A percentile compares a stretch with the other conserved stretches of the same genome.
Evolutionary conservation across 2,797 vertebrate species (phyloP).

Genomic region (Coregonus sp.): DNA sequence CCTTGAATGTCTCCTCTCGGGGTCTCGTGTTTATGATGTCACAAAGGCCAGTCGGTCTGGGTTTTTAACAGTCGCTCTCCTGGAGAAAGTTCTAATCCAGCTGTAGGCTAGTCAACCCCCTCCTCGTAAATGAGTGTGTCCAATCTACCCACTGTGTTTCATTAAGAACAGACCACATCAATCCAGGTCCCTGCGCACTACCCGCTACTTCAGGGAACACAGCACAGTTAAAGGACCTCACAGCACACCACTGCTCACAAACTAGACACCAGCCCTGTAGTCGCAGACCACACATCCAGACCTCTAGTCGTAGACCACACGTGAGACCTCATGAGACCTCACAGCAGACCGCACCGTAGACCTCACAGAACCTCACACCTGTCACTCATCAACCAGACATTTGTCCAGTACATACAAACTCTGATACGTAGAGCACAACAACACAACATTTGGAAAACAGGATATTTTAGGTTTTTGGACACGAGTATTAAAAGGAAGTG

Average conservation of each 20-base stretch:
- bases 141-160: slow-evolving; percentile 73
- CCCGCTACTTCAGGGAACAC: neutral
- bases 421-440: neutral
- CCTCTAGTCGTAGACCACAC: slow-evolving; percentile 63
- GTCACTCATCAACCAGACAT: slow-evolving; percentile 35
- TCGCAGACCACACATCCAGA: slow-evolving; percentile 66
- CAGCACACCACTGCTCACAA: slow-evolving; percentile 53
- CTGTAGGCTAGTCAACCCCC: slow-evolving; percentile 45
- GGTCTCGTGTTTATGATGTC: slow-evolving; percentile 66
- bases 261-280: slow-evolving; percentile 59
- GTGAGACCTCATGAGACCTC: slow-evolving; percentile 65
- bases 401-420: neutral
- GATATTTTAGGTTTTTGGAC: slow-evolving; percentile 43
- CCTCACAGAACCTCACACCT: slow-evolving; percentile 58
- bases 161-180: slow-evolving; percentile 76
- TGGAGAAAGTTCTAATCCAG: slow-evolving; percentile 66
- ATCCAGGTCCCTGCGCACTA: slow-evolving; percentile 56
- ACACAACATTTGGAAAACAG: neutral
- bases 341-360: slow-evolving; percentile 47
- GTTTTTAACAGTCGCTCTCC: slow-evolving; percentile 50
- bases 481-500: slow-evolving; percentile 58
- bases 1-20: slow-evolving; percentile 45
- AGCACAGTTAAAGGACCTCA: slow-evolving; percentile 57
- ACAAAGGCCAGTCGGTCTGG: slow-evolving; percentile 59
- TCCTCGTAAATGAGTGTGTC: slow-evolving; percentile 69